Evolutionary conservation across 2,888 invertebrate species (phyloP).

Genomic region (Scaptomyza tumidula): DNA sequence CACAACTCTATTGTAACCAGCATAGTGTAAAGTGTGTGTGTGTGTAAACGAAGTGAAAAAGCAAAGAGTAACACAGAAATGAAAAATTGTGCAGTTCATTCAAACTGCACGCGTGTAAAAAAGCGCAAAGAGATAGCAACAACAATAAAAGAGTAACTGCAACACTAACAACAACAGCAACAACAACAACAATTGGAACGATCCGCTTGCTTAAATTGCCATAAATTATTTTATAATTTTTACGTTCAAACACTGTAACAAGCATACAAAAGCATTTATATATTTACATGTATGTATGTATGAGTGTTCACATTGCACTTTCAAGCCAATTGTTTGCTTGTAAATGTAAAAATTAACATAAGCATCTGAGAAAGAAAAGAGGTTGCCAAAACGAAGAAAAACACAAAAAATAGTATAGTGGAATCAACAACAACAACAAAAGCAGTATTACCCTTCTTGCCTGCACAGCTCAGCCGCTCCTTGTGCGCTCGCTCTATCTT

Average conservation of each 20-base stretch:
- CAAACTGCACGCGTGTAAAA: slow-evolving; percentile 72
- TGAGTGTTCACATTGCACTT: slow-evolving; percentile 22
- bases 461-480: slow-evolving; percentile 41
- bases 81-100: slow-evolving; percentile 68
- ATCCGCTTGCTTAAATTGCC: slow-evolving; percentile 68
- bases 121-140: slow-evolving; percentile 41
- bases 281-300: slow-evolving; percentile 8
- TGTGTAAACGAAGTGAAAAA: slow-evolving; percentile 59
- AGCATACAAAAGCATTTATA: slow-evolving; percentile 13
- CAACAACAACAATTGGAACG: slow-evolving; percentile 37
- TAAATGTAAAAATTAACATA: slow-evolving; percentile 75
- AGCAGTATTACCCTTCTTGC: slow-evolving; percentile 28
- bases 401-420: slow-evolving; percentile 55
- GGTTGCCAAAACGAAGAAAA: slow-evolving; percentile 43
- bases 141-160: slow-evolving; percentile 29
- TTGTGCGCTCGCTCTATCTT: slow-evolving; percentile 27
- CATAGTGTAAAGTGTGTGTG: slow-evolving; percentile 65
- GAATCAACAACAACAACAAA: slow-evolving; percentile 60
- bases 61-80: slow-evolving; percentile 57
- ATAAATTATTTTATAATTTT: slow-evolving; percentile 73
- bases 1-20: slow-evolving; percentile 46
- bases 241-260: slow-evolving; percentile 53
- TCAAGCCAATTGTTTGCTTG: slow-evolving; percentile 24
- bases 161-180: slow-evolving; percentile 35
- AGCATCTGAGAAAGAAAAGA: slow-evolving; percentile 53